These are phyloP conservation scores for Epicampocera succincta DNA, from an alignment of 2,888 invertebrate species.

Conservation along the genomic window DNA sequence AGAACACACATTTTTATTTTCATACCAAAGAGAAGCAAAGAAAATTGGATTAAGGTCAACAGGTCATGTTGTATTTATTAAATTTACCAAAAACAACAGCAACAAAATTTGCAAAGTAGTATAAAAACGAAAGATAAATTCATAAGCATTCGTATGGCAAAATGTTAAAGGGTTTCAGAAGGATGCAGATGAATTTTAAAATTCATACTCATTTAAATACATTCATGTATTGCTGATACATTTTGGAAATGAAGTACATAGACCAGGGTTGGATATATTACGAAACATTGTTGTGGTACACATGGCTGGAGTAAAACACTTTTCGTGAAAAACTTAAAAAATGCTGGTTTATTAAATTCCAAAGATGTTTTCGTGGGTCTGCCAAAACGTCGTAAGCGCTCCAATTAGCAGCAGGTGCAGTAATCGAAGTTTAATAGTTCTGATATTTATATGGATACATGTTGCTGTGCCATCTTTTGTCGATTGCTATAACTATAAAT, in stretches of 20 bases:
- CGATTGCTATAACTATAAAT: no score
- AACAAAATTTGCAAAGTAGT: conserved; percentile 22
- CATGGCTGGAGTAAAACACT: no score
- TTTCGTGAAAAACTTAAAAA: no score
- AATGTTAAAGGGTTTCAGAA: conserved; percentile 25
- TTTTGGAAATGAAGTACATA: not conserved
- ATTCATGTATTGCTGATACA: not conserved
- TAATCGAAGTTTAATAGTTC: no score
- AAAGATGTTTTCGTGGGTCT: no score
- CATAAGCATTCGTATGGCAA: conserved; percentile 38
- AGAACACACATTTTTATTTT: not conserved
- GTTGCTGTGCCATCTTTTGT: no score
- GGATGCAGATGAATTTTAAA: conserved; percentile 28
- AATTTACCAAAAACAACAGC: conserved; percentile 55
- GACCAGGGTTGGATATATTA: not conserved
- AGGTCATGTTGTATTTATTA: conserved; percentile 67
- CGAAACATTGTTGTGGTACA: no score
- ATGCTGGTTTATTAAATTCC: no score
- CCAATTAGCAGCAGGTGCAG: no score
- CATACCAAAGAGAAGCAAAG: conserved; percentile 28
- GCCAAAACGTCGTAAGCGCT: no score
- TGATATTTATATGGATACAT: no score
- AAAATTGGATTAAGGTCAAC: conserved; percentile 71
- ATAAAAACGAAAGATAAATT: conserved; percentile 63
- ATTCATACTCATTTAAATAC: conserved; percentile 24